These are phyloP conservation scores for Pristionchus maxplancki DNA, from an alignment of 2,888 invertebrate species.

Conservation along the genomic window DNA sequence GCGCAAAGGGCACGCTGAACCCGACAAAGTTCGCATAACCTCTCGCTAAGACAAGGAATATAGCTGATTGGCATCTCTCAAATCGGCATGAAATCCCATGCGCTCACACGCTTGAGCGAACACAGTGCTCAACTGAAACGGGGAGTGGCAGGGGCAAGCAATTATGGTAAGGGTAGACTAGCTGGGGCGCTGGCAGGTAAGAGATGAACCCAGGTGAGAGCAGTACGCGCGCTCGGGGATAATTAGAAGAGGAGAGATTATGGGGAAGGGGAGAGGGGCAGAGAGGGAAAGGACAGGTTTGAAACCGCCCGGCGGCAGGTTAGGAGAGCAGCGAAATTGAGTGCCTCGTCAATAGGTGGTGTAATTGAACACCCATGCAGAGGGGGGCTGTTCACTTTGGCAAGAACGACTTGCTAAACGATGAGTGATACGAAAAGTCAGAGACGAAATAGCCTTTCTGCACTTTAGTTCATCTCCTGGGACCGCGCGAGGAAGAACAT, in stretches of 20 bases:
- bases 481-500: no score
- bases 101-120: background rate
- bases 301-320: background rate
- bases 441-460: no score
- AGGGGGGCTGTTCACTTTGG: background rate
- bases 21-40: no score
- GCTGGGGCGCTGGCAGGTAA: background rate
- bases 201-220: background rate
- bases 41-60: background rate
- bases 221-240: background rate
- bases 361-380: background rate
- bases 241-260: constrained; percentile 28
- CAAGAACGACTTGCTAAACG: background rate
- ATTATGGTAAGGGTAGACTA: constrained; percentile 1
- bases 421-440: no score
- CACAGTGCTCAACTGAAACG: background rate
- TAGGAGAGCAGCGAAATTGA: background rate
- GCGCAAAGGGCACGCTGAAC: background rate
- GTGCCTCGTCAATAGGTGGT: background rate
- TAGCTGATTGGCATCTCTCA: background rate
- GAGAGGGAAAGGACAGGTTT: constrained; percentile 33
- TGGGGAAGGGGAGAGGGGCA: background rate
- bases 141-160: background rate
- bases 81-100: background rate
- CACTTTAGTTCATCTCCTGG: no score